Base-by-base conservation (phyloP, 1,140 invertebrate species). In the Philopotamus ludificatus region DNA sequence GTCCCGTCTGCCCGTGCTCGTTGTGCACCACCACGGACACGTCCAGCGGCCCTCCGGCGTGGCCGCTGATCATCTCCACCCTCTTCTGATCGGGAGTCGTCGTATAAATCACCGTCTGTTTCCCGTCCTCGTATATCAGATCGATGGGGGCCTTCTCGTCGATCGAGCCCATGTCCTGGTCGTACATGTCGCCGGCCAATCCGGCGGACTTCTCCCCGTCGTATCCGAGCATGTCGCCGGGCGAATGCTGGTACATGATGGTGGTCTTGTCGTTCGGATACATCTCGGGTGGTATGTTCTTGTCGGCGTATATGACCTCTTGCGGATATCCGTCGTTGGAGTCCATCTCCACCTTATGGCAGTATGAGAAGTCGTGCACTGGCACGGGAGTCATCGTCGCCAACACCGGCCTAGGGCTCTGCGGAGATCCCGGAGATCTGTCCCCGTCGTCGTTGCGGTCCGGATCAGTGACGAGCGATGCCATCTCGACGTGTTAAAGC, bases 71-170 rank as follows among this genome's bases (percentile, higher is more conserved):
- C 78, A 80, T 80, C 72, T 81, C 79, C 12, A 81, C 79, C 28
- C 79, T 69, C 65, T 80, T 81, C 71, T 81, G 79, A 66, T 81
- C 79, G 23, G 79, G 79, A 22, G 86, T 85, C 39, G 88, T 89
- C 12, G 89, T 90, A 71, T 91, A 91, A 73, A 90, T 90, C 20
- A 91, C 88, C 0, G 88, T 90, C 73, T 90, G 89, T 72, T 89
- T 89, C 22, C 89, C 89, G 69, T 90, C 89, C 72, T 90, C 89
- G 75, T 91, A 91, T 70, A 91, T 91, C 58, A 91, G 76, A 77
- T 90, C 89, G 71, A 91, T 89, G 64, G 86, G 87, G 39, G 86
- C 85, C 71, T 86, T 81, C 78, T 86, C 84, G 77, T 88, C 80
- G 72, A 87, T 86, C 28, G 85, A 84, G n/a, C 84, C 79, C 70